These are phyloP conservation scores for Neodon shergylaensis DNA, from an alignment of 2,113 vertebrate genomes.

Conservation along the genomic window DNA sequence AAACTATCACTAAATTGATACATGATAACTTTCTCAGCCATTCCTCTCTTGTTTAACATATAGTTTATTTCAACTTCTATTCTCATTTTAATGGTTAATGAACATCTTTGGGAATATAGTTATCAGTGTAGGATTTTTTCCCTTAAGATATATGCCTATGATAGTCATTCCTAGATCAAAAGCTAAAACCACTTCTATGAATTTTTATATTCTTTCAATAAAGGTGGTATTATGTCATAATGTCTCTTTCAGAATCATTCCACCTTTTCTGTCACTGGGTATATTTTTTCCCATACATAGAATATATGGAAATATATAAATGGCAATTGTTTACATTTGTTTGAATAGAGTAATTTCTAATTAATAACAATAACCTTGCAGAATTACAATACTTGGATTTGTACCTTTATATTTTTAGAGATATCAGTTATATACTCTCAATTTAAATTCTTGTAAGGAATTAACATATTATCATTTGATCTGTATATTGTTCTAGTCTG, in stretches of 20 bases:
- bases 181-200: not conserved
- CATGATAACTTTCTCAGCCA: constrained; percentile 26
- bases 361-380: not conserved
- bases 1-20: constrained; percentile 1
- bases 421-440: not conserved
- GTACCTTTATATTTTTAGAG: not conserved
- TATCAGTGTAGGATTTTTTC: constrained; percentile 10
- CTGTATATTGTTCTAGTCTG: not conserved
- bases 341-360: not conserved
- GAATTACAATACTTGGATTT: not conserved
- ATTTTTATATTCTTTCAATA: not conserved
- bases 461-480: not conserved
- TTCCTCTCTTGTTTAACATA: constrained; percentile 59
- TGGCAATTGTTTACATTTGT: not conserved
- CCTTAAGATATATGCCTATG: not conserved
- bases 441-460: not conserved
- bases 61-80: constrained; percentile 48
- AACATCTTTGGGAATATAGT: constrained; percentile 57
- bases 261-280: not conserved
- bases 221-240: not conserved
- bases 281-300: not conserved
- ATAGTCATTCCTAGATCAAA: not conserved
- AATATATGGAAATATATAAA: not conserved
- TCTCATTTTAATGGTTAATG: constrained; percentile 48
- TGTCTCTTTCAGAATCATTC: not conserved